A percentile compares a stretch with the other conserved stretches of the same genome.
Conservation (phyloP, 2,797 vertebrate genomes). For the Pseudochaenichthys georgianus region DNA sequence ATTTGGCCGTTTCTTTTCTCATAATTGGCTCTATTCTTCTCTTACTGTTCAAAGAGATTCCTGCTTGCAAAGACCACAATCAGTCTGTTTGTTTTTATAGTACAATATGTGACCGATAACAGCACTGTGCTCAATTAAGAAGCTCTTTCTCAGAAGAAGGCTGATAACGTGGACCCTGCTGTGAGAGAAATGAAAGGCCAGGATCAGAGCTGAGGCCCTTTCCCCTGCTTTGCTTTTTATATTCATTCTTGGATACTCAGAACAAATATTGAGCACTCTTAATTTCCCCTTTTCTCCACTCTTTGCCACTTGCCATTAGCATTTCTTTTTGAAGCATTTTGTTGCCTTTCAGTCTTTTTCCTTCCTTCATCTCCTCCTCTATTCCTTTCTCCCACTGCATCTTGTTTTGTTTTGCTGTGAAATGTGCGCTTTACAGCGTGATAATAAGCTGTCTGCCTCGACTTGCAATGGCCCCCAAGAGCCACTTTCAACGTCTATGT, state of each 20-base stretch:
- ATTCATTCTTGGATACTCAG: constrained; percentile 6
- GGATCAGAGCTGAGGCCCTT: not conserved
- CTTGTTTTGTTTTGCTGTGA: constrained; percentile 60
- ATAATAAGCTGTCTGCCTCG: constrained; percentile 62
- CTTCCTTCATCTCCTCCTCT: constrained; percentile 10
- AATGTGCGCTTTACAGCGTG: constrained; percentile 53
- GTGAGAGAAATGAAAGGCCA: constrained; percentile 61
- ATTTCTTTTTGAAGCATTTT: not conserved
- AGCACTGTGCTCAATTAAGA: constrained; percentile 45
- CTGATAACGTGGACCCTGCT: constrained; percentile 56
- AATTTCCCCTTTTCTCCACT: not conserved
- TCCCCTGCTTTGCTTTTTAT: constrained; percentile 4
- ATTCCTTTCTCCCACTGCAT: constrained; percentile 11
- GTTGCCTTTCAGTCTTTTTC: constrained; percentile 10
- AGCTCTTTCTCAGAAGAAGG: constrained; percentile 34
- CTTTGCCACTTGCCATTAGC: constrained; percentile 5
- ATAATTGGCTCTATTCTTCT: constrained; percentile 46
- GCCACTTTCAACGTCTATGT: constrained; percentile 12
- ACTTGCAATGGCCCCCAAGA: constrained; percentile 38
- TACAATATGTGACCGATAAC: constrained; percentile 51
- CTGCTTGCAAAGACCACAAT: constrained; percentile 37
- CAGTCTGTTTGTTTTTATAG: constrained; percentile 30
- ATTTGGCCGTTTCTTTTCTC: constrained; percentile 25
- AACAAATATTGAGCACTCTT: not conserved
- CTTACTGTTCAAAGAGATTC: constrained; percentile 48